Evolutionary conservation across 2,888 invertebrate species (phyloP).

Genomic region (Tanypteryx hageni): DNA sequence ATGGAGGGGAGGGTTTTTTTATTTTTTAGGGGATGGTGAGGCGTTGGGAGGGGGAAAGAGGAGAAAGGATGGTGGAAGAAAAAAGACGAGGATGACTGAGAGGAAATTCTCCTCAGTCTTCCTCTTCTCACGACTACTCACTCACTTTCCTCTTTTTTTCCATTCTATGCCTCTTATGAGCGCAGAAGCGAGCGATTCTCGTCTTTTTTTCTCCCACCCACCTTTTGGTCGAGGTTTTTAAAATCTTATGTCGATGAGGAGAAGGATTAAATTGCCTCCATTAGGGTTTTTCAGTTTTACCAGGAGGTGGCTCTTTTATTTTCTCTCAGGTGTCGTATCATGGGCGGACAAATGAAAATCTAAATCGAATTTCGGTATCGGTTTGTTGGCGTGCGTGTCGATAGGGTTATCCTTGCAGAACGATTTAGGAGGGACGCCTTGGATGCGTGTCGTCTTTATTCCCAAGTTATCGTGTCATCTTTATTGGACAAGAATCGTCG

Average conservation of each 20-base stretch:
- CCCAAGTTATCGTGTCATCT: too few species aligned
- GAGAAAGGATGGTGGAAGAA: too few species aligned
- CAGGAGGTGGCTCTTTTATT: not conserved
- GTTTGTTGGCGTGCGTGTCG: not conserved
- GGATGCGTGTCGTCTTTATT: too few species aligned
- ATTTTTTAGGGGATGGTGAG: too few species aligned
- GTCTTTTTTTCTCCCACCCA: not conserved
- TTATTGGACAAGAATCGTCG: too few species aligned
- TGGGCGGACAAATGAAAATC: not conserved
- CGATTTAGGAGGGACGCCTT: not conserved
- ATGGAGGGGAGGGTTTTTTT: too few species aligned
- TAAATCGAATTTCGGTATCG: not conserved
- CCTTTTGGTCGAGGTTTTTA: not conserved
- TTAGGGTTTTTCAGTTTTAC: not conserved
- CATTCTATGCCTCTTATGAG: not conserved
- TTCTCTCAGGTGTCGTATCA: not conserved
- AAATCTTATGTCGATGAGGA: constrained; percentile 19
- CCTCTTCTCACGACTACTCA: not conserved
- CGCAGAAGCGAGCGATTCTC: not conserved
- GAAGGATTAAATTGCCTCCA: not conserved
- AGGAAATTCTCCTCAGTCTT: not conserved
- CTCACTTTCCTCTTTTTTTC: not conserved
- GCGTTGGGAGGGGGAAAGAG: too few species aligned
- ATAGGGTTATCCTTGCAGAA: not conserved
- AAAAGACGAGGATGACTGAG: not conserved